These are phyloP conservation scores for Atherinosoma microstoma DNA, from an alignment of 2,797 vertebrate genomes.

Conservation along the genomic window DNA sequence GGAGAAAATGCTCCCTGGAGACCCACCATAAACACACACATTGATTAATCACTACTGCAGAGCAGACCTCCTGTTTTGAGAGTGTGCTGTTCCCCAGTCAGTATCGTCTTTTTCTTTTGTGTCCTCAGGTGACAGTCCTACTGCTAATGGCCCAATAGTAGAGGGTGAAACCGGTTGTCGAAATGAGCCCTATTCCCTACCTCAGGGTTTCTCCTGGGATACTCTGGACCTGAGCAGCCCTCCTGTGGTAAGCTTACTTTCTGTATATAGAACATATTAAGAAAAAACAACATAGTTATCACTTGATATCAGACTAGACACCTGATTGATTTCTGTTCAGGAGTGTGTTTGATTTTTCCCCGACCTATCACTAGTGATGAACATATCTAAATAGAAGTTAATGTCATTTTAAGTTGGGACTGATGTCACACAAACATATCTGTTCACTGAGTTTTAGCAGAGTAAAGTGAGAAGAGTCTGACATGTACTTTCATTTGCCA, in stretches of 20 bases:
- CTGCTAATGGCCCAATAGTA: constrained; percentile 87
- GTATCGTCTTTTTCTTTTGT: not conserved
- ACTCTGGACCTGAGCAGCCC: constrained; percentile 88
- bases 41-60: not conserved
- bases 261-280: not conserved
- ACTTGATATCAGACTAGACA: not conserved
- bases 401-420: not conserved
- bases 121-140: constrained; percentile 85
- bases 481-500: not conserved
- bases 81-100: not conserved
- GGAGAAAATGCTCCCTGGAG: not conserved
- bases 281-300: not conserved
- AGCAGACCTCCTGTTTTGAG: not conserved
- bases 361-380: not conserved
- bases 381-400: not conserved
- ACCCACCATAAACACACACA: not conserved
- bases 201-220: constrained; percentile 93
- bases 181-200: constrained; percentile 90
- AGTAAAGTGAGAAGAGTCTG: not conserved
- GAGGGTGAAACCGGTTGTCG: constrained; percentile 85
- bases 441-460: not conserved
- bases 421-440: not conserved
- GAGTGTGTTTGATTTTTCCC: not conserved
- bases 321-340: not conserved
- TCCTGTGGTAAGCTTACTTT: constrained; percentile 83